A percentile compares a stretch with the other conserved stretches of the same genome.
phyloP scores from a whole-genome alignment of 37 sponge, comb jelly and placozoan genomes.

The Eunapius fragilis region DNA sequence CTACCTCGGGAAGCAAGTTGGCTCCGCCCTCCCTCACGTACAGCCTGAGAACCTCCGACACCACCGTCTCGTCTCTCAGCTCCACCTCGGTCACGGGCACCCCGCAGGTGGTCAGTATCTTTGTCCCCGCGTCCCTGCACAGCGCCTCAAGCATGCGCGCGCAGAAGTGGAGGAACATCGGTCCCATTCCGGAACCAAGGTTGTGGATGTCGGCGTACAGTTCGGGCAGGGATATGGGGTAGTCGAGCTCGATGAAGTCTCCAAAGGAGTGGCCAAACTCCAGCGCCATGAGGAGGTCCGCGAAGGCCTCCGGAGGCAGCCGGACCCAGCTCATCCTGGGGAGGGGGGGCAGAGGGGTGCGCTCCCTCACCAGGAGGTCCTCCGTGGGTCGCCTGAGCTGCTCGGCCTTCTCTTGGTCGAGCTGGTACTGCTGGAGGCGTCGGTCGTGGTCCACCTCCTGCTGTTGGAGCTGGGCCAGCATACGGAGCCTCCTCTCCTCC shows the following conservation, averaged over 20 bases:
- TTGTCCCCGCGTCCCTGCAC: slow-evolving; percentile 9
- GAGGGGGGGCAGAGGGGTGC: slow-evolving; percentile 50
- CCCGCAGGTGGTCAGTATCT: slow-evolving; percentile 34
- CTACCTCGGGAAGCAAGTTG: background rate
- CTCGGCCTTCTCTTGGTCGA: slow-evolving; percentile 72
- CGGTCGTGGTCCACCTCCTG: slow-evolving; percentile 24
- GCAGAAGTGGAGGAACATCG: slow-evolving; percentile 16
- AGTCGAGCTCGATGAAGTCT: slow-evolving; percentile 73
- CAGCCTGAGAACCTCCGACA: slow-evolving; percentile 71
- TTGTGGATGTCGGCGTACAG: slow-evolving; percentile 48
- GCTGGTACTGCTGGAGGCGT: slow-evolving; percentile 46
- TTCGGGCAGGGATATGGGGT: slow-evolving; percentile 23
- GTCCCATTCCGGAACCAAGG: slow-evolving; percentile 22
- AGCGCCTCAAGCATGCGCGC: background rate
- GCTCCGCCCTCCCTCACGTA: slow-evolving; percentile 9
- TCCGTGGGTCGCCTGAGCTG: slow-evolving; percentile 82
- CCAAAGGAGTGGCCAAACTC: slow-evolving; percentile 80
- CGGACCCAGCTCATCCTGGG: slow-evolving; percentile 45
- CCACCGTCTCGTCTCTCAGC: slow-evolving; percentile 34
- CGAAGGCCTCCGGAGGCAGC: slow-evolving; percentile 65
- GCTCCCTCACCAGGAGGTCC: slow-evolving; percentile 58
- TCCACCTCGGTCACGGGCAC: slow-evolving; percentile 39
- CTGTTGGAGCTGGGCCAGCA: slow-evolving; percentile 50
- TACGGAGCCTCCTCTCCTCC: slow-evolving; percentile 37
- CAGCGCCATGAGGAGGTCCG: slow-evolving; percentile 78